A percentile compares a stretch with the other conserved stretches of the same genome.
Conservation (phyloP, 2,888 invertebrate genomes). For the Xanthorhoe spadicearia region DNA sequence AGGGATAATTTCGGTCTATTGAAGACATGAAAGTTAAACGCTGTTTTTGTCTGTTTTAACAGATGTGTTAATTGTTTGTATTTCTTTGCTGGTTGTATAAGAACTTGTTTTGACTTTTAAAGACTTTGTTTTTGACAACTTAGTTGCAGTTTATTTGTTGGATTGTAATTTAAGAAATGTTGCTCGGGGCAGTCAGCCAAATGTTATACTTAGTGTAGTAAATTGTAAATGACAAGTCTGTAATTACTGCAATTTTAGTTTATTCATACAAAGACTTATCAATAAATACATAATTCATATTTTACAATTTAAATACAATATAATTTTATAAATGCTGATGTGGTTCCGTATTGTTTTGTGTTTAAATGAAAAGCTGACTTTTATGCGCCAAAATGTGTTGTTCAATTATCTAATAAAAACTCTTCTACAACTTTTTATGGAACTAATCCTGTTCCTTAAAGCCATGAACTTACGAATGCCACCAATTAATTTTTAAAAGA, state of each 20-base stretch:
- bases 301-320: no score
- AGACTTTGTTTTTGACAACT: constrained; percentile 10
- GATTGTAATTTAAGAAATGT: constrained; percentile 3
- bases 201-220: constrained; percentile 5
- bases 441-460: no score
- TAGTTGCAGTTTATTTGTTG: constrained; percentile 30
- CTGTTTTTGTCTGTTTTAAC: constrained; percentile 40
- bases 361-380: no score
- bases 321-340: no score
- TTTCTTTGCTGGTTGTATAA: constrained; percentile 19
- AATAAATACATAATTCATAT: no score
- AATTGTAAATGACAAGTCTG: background rate
- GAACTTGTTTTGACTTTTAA: constrained; percentile 4
- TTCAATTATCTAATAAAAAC: no score
- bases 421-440: no score
- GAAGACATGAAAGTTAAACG: constrained; percentile 53
- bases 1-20: constrained; percentile 62
- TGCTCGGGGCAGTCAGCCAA: constrained; percentile 15
- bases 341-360: no score
- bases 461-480: no score
- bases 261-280: background rate
- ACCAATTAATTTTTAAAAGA: no score
- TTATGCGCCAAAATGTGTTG: no score
- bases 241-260: background rate
- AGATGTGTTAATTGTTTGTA: constrained; percentile 37